Evolutionary conservation across 2,888 invertebrate genomes (phyloP).

Genomic region (Empis stercorea): DNA sequence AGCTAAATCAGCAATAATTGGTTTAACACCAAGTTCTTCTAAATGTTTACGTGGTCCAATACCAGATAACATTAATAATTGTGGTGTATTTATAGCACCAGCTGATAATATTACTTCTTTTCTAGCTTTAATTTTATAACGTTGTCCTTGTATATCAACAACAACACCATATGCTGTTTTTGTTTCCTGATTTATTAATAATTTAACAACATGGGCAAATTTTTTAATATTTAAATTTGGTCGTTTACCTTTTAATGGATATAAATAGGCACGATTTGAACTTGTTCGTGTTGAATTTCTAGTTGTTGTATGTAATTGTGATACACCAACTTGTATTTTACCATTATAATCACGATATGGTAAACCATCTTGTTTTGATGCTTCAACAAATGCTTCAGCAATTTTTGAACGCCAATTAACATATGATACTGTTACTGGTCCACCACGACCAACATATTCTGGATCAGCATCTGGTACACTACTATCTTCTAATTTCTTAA

Average conservation of each 20-base stretch:
- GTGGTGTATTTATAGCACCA: slow-evolving; percentile 69
- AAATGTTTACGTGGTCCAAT: slow-evolving; percentile 50
- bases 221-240: slow-evolving; percentile 45
- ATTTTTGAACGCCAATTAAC: slow-evolving; percentile 45
- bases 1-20: slow-evolving; percentile 45
- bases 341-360: slow-evolving; percentile 56
- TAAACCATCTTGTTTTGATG: slow-evolving; percentile 48
- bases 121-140: slow-evolving; percentile 39
- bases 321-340: slow-evolving; percentile 46
- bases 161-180: slow-evolving; percentile 43
- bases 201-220: slow-evolving; percentile 40
- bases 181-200: slow-evolving; percentile 40
- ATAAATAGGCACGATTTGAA: slow-evolving; percentile 47
- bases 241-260: slow-evolving; percentile 38
- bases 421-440: slow-evolving; percentile 44
- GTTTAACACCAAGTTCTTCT: slow-evolving; percentile 39
- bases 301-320: slow-evolving; percentile 47
- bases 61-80: slow-evolving; percentile 68
- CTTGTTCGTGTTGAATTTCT: slow-evolving; percentile 45
- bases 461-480: slow-evolving; percentile 41
- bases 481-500: slow-evolving; percentile 63
- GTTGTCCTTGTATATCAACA: slow-evolving; percentile 37
- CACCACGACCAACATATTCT: slow-evolving; percentile 40
- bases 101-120: slow-evolving; percentile 62
- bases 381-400: slow-evolving; percentile 48